Evolutionary conservation across 2,888 invertebrate genomes (phyloP).

Genomic region (Helleia helle): DNA sequence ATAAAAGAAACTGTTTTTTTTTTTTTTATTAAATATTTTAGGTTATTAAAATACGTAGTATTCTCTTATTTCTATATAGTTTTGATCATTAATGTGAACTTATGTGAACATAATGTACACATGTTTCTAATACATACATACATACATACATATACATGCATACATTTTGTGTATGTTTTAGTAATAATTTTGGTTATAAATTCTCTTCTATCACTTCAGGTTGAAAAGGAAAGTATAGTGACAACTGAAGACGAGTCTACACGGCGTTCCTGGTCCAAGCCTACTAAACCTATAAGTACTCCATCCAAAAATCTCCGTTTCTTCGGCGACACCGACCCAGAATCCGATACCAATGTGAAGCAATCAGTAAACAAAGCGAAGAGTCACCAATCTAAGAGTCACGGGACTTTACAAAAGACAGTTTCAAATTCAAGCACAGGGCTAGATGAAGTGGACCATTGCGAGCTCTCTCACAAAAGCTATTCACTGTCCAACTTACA

Average conservation of each 20-base stretch:
- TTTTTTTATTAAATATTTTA: too few relatives aligned
- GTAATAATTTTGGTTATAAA: too few relatives aligned
- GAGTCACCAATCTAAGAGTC: conserved; percentile 35
- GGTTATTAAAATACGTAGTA: too few relatives aligned
- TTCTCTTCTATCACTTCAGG: conserved; percentile 40
- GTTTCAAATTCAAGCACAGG: conserved; percentile 61
- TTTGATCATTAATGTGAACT: too few relatives aligned
- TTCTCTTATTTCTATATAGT: too few relatives aligned
- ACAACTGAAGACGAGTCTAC: conserved; percentile 74
- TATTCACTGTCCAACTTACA: conserved; percentile 57
- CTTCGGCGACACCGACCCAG: conserved; percentile 88
- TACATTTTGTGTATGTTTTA: too few relatives aligned
- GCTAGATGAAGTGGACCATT: conserved; percentile 53
- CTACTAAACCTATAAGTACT: conserved; percentile 43
- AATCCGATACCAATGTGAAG: conserved; percentile 77
- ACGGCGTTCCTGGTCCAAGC: conserved; percentile 47
- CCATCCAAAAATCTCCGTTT: conserved; percentile 84
- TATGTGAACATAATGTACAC: too few relatives aligned
- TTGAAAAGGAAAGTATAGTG: conserved; percentile 61
- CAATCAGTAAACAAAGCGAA: conserved; percentile 40
- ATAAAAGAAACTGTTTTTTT: too few relatives aligned
- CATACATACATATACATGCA: too few relatives aligned
- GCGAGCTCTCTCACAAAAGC: conserved; percentile 50
- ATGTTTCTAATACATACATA: too few relatives aligned
- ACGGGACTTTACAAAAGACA: conserved; percentile 52